Conservation (phyloP, 2,113 vertebrate genomes). For the Gila orcuttii region DNA sequence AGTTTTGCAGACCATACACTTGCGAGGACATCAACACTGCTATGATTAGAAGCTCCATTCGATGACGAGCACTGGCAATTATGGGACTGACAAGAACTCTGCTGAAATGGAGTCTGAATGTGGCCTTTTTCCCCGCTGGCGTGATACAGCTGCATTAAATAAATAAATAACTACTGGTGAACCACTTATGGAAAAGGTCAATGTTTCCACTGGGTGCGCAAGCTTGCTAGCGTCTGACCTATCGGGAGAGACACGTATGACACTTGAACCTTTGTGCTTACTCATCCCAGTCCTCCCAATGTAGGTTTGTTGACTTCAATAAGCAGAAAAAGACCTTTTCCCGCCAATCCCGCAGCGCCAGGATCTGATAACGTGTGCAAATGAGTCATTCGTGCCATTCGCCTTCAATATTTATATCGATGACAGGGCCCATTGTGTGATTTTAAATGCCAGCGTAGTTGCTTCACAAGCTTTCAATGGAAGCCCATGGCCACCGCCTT, state of each 20-base stretch:
- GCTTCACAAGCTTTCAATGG: background rate
- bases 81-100: constrained; percentile 38
- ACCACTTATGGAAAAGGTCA: constrained; percentile 54
- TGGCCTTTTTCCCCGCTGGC: constrained; percentile 30
- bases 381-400: constrained; percentile 18
- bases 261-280: constrained; percentile 1
- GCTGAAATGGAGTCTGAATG: constrained; percentile 47
- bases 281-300: constrained; percentile 7
- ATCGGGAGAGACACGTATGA: constrained; percentile 39
- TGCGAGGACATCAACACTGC: background rate
- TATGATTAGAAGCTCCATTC: constrained; percentile 33
- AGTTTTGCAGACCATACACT: constrained; percentile 1
- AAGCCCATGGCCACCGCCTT: background rate
- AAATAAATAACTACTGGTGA: constrained; percentile 38
- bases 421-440: constrained; percentile 16
- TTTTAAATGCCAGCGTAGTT: constrained; percentile 22
- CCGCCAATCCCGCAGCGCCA: background rate
- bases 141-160: constrained; percentile 41
- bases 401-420: constrained; percentile 20
- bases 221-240: constrained; percentile 44
- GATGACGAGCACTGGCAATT: constrained; percentile 32
- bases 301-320: constrained; percentile 18
- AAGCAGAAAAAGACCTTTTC: constrained; percentile 8
- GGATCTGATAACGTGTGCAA: constrained; percentile 36
- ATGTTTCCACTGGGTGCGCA: constrained; percentile 36